Evolutionary conservation across 2,113 vertebrate species (phyloP).

Genomic region (Malaclemys terrapin): DNA sequence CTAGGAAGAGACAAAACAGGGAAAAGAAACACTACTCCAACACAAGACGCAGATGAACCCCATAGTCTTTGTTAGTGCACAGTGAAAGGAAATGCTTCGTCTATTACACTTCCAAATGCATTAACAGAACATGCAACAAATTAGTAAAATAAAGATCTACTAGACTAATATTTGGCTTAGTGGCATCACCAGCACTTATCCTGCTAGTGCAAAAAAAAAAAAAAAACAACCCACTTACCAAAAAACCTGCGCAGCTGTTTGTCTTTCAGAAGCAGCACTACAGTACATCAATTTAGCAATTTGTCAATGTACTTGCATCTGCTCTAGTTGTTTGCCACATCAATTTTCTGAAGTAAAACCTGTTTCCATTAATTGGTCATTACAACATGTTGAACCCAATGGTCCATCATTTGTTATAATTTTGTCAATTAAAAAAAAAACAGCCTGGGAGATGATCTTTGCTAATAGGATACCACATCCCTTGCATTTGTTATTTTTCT

Average conservation of each 20-base stretch:
- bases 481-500: not conserved
- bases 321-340: slow-evolving; percentile 20
- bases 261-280: slow-evolving; percentile 29
- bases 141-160: slow-evolving; percentile 28
- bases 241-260: slow-evolving; percentile 8
- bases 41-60: not conserved
- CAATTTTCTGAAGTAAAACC: slow-evolving; percentile 41
- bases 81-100: not conserved
- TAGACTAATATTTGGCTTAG: slow-evolving; percentile 17
- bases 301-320: slow-evolving; percentile 42
- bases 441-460: slow-evolving; percentile 19
- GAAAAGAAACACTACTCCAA: slow-evolving; percentile 17
- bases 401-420: slow-evolving; percentile 22
- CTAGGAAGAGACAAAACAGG: slow-evolving; percentile 1
- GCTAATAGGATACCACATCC: not conserved
- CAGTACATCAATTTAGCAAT: slow-evolving; percentile 13
- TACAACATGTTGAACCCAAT: slow-evolving; percentile 27
- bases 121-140: not conserved
- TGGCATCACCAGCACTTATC: slow-evolving; percentile 1
- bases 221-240: not conserved
- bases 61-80: not conserved
- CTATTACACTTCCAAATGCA: not conserved
- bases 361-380: slow-evolving; percentile 45
- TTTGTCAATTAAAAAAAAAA: not conserved
- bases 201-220: slow-evolving; percentile 24